phyloP scores from a whole-genome alignment of 2,888 invertebrate genomes.

The Cartodere bifasciata region DNA sequence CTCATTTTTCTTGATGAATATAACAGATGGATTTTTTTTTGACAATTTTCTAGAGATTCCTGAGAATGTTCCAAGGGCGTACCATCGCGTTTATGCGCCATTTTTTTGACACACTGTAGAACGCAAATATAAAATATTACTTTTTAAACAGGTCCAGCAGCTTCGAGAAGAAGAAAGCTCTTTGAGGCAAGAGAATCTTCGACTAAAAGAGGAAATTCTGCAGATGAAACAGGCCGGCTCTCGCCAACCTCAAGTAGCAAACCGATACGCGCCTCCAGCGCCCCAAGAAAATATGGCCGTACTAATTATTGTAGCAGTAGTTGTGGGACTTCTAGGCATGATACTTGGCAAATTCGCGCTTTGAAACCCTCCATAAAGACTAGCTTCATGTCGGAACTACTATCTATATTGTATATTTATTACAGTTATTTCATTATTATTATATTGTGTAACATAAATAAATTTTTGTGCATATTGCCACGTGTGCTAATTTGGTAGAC shows the following conservation, averaged over 20 bases:
- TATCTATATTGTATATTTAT: slow-evolving; percentile 32
- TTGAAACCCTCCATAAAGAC: slow-evolving; percentile 42
- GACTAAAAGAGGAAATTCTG: slow-evolving; percentile 63
- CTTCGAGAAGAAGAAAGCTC: slow-evolving; percentile 67
- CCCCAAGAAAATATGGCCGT: slow-evolving; percentile 44
- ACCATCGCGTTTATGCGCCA: too few species aligned
- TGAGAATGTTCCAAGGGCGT: too few species aligned
- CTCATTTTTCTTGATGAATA: too few species aligned
- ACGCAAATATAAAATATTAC: too few species aligned
- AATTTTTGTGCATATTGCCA: slow-evolving; percentile 20
- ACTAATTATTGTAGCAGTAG: slow-evolving; percentile 51
- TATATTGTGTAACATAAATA: slow-evolving; percentile 27
- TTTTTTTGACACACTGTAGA: too few species aligned
- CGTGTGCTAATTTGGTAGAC: slow-evolving; percentile 6
- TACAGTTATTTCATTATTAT: slow-evolving; percentile 26
- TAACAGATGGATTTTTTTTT: too few species aligned
- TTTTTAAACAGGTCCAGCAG: slow-evolving; percentile 45
- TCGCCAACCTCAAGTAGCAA: slow-evolving; percentile 30
- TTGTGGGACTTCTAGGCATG: slow-evolving; percentile 59
- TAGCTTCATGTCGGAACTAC: slow-evolving; percentile 20
- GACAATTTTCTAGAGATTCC: too few species aligned
- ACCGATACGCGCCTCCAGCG: slow-evolving; percentile 46
- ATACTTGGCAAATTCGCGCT: slow-evolving; percentile 71
- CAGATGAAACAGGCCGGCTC: slow-evolving; percentile 40
- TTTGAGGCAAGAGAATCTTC: slow-evolving; percentile 74